A percentile compares a stretch with the other conserved stretches of the same genome.
phyloP scores from a whole-genome alignment of 1,140 invertebrate species.

The Lasioglossum baleicum region DNA sequence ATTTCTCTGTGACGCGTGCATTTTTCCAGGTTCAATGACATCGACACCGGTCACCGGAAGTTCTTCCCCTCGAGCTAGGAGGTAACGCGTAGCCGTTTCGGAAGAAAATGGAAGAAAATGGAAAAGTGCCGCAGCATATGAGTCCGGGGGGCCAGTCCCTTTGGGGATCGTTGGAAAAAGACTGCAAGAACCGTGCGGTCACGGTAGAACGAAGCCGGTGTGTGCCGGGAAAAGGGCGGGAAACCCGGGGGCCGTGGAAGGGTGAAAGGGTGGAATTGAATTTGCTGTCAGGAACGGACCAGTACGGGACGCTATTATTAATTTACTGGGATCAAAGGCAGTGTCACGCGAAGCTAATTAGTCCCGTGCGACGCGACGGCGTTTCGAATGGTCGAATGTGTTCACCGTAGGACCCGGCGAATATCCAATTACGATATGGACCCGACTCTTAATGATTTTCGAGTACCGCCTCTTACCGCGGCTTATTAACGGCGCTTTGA shows the following conservation, averaged over 20 bases:
- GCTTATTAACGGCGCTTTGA: no score
- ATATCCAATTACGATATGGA: constrained; percentile 48
- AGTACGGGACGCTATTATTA: constrained; percentile 47
- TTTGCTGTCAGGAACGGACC: constrained; percentile 23
- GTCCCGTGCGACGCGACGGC: constrained; percentile 25
- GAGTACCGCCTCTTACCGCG: background rate
- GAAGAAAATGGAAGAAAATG: constrained; percentile 22
- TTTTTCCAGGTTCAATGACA: no score
- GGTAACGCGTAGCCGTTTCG: background rate
- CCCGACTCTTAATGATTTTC: constrained; percentile 13
- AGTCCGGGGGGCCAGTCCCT: background rate
- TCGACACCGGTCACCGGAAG: background rate
- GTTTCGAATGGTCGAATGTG: constrained; percentile 34
- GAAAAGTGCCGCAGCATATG: constrained; percentile 3
- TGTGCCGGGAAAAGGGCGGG: background rate
- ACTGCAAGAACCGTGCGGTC: background rate
- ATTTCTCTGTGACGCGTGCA: no score
- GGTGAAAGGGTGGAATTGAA: constrained; percentile 43
- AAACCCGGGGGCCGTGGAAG: background rate
- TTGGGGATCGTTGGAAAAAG: constrained; percentile 12
- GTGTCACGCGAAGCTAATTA: constrained; percentile 53
- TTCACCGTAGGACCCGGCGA: constrained; percentile 32
- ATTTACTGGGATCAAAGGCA: constrained; percentile 58
- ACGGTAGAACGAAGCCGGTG: background rate
- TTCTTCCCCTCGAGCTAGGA: background rate